These are phyloP conservation scores for Anadara kagoshimensis DNA, from an alignment of 1,140 invertebrate species.

Conservation along the genomic window DNA sequence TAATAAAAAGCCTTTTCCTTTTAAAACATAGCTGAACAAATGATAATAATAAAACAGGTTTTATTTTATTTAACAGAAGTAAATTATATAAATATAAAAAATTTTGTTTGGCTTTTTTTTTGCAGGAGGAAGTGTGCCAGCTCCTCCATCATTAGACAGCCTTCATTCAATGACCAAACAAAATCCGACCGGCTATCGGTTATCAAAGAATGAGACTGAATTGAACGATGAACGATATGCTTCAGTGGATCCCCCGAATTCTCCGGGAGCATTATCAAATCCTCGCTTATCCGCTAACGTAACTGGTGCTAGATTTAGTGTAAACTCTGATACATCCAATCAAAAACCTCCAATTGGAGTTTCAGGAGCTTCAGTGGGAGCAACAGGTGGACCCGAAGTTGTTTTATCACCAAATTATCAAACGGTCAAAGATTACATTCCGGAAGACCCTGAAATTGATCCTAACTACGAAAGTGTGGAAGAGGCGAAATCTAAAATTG, in stretches of 20 bases:
- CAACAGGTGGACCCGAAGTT: not conserved
- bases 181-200: conserved; percentile 28
- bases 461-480: conserved; percentile 65
- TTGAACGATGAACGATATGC: conserved; percentile 28
- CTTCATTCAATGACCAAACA: conserved; percentile 56
- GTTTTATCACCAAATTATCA: conserved; percentile 48
- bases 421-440: conserved; percentile 50
- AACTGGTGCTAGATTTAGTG: not conserved
- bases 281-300: not conserved
- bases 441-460: conserved; percentile 49
- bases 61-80: too few species aligned
- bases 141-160: conserved; percentile 62
- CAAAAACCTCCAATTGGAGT: too few species aligned
- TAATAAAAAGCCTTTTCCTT: too few species aligned
- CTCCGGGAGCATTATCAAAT: conserved; percentile 5
- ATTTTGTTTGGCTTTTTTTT: not conserved
- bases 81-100: too few species aligned
- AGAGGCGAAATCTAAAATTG: conserved; percentile 50
- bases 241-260: conserved; percentile 29
- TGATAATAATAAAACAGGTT: too few species aligned
- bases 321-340: too few species aligned
- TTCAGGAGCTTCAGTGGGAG: not conserved
- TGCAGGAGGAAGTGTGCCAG: conserved; percentile 38
- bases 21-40: too few species aligned
- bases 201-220: conserved; percentile 39